Percentiles rank a stretch among this genome's conserved stretches.
These are phyloP conservation scores for Cottus gobio DNA, from an alignment of 2,113 vertebrate genomes.

Conservation along the genomic window DNA sequence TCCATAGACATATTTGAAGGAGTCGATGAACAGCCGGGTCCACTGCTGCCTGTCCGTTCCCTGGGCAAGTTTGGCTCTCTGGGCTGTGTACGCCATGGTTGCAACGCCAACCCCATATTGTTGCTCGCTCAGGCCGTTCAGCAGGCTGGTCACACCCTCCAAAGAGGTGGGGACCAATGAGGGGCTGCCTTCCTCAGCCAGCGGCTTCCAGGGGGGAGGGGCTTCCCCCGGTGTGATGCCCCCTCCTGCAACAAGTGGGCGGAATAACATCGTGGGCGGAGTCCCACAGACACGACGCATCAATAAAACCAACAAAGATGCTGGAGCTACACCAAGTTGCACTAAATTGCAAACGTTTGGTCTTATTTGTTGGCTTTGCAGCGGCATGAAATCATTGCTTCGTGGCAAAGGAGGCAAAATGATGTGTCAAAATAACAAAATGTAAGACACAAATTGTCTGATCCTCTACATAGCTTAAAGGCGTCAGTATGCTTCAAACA, in stretches of 20 bases:
- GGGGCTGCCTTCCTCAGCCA: conserved; percentile 88
- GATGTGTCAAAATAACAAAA: background rate
- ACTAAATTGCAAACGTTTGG: conserved; percentile 15
- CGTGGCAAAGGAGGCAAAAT: conserved; percentile 5
- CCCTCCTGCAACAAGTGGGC: conserved; percentile 96
- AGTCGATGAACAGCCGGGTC: conserved; percentile 96
- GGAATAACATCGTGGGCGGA: conserved; percentile 90
- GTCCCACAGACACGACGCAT: conserved; percentile 73
- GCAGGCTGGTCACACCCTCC: conserved; percentile 88
- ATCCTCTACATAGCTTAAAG: background rate
- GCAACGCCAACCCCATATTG: conserved; percentile 93
- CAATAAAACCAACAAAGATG: conserved; percentile 59
- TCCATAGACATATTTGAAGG: conserved; percentile 95
- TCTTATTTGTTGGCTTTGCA: background rate
- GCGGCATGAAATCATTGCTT: background rate
- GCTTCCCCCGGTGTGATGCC: conserved; percentile 80
- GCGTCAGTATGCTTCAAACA: conserved; percentile 37
- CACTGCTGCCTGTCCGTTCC: conserved; percentile 93
- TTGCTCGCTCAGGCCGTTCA: conserved; percentile 89
- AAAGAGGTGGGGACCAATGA: conserved; percentile 89
- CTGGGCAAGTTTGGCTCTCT: conserved; percentile 94
- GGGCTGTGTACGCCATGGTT: conserved; percentile 96
- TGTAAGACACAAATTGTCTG: background rate
- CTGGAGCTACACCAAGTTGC: conserved; percentile 19
- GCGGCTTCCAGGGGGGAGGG: conserved; percentile 87